A percentile compares a stretch with the other conserved stretches of the same genome.
These are phyloP conservation scores for Trichacis sp. DNA, from an alignment of 2,888 invertebrate species.

Conservation along the genomic window DNA sequence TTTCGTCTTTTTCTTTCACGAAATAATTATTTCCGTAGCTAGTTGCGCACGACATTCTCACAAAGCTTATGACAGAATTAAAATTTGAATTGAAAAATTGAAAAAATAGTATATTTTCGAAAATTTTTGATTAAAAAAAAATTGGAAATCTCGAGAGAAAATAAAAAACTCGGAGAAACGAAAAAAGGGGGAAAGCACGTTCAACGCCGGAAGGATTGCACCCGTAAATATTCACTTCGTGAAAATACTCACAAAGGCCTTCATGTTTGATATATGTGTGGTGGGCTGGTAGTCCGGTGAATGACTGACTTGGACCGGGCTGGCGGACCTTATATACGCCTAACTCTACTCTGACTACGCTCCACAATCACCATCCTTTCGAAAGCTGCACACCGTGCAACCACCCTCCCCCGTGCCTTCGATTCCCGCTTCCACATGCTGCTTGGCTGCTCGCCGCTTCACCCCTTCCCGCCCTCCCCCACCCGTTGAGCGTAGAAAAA, in stretches of 20 bases:
- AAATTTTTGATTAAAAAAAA: too few species aligned
- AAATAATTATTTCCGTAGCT: neutral
- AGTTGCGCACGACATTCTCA: neutral
- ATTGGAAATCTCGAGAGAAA: too few species aligned
- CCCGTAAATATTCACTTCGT: constrained; percentile 31
- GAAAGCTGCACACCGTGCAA: constrained; percentile 61
- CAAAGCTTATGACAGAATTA: too few species aligned
- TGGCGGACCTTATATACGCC: constrained; percentile 68
- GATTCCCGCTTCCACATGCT: constrained; percentile 38
- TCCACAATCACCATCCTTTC: constrained; percentile 70
- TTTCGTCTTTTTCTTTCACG: neutral
- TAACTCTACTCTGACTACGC: constrained; percentile 67
- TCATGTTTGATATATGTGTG: constrained; percentile 68
- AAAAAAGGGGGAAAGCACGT: neutral
- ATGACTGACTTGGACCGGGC: constrained; percentile 69
- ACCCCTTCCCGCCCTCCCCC: constrained; percentile 59
- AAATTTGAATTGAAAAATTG: neutral
- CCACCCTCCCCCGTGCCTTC: constrained; percentile 41
- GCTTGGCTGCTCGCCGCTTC: constrained; percentile 34
- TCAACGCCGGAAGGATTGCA: constrained; percentile 23
- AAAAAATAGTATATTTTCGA: too few species aligned
- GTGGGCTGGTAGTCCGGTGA: constrained; percentile 69
- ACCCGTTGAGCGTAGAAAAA: constrained; percentile 62
- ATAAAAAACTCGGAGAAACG: too few species aligned
- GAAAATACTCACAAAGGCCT: constrained; percentile 69